These are phyloP conservation scores for Thunnus thynnus DNA, from an alignment of 2,113 vertebrate genomes.

Conservation along the genomic window DNA sequence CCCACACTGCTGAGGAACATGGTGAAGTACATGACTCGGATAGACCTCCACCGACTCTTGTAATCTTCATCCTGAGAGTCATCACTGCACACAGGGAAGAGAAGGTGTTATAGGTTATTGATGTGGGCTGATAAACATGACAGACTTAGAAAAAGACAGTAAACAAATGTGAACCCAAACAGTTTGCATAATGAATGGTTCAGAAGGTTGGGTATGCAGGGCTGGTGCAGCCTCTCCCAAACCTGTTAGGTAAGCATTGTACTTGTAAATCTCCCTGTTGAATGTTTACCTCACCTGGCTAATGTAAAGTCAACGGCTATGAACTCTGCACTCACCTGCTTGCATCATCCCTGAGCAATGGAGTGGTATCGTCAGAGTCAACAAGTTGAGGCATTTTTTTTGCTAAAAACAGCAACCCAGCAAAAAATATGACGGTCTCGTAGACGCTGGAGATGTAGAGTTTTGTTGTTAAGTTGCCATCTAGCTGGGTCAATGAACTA, in stretches of 20 bases:
- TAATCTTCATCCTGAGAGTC: conserved; percentile 82
- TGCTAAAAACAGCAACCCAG: background rate
- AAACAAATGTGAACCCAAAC: background rate
- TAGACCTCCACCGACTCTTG: conserved; percentile 93
- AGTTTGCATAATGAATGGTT: background rate
- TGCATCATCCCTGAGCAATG: conserved; percentile 75
- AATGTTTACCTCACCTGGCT: background rate
- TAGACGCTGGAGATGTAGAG: background rate
- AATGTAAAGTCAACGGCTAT: background rate
- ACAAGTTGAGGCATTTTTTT: conserved; percentile 67
- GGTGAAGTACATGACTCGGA: conserved; percentile 96
- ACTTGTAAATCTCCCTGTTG: background rate
- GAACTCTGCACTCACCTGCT: conserved; percentile 84
- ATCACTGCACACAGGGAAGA: conserved; percentile 68
- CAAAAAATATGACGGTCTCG: background rate
- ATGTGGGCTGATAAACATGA: background rate
- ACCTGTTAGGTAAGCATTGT: background rate
- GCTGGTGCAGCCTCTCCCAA: background rate
- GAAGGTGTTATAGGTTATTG: background rate
- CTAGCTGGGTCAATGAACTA: conserved; percentile 46
- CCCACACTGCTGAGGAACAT: conserved; percentile 99
- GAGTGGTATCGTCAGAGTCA: conserved; percentile 72
- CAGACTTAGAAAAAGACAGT: background rate
- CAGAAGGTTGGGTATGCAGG: too few species aligned
- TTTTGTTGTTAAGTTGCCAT: conserved; percentile 49